phyloP scores from a whole-genome alignment of 2,113 vertebrate species.

The Theristicus caerulescens region DNA sequence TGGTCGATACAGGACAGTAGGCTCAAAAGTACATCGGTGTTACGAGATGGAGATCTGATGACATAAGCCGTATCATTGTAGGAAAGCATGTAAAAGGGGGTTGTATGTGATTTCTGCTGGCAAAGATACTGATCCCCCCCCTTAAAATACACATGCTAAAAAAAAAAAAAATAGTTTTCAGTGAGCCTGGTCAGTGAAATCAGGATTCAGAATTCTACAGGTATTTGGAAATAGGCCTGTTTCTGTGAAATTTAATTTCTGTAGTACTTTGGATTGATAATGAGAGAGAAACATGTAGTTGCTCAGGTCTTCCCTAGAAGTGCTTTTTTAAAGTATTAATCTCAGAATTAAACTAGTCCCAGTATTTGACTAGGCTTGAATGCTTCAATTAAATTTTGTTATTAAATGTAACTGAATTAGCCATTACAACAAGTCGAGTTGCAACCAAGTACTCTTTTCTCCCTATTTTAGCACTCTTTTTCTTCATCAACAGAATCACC shows the following conservation, averaged over 20 bases:
- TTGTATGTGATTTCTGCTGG: not conserved
- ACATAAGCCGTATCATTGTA: not conserved
- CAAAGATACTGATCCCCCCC: not conserved
- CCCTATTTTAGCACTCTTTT: not conserved
- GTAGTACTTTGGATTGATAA: not conserved
- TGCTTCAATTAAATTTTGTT: not conserved
- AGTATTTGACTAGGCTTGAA: not conserved
- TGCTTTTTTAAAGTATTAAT: not conserved
- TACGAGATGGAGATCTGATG: not conserved
- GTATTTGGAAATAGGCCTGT: not conserved
- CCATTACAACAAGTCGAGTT: not conserved
- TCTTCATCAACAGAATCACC: not conserved
- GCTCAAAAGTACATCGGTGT: not conserved
- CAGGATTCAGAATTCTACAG: not conserved
- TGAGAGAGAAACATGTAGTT: not conserved
- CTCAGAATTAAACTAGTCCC: not conserved
- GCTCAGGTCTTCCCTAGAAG: not conserved
- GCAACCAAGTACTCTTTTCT: not conserved
- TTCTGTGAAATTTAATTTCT: not conserved
- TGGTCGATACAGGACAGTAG: not conserved
- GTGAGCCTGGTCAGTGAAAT: not conserved
- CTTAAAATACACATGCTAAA: not conserved
- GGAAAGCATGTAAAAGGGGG: not conserved
- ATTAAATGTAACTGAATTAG: not conserved
- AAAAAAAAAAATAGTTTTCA: not conserved